Base-by-base conservation (phyloP, 1,140 invertebrate species). In the Anadara kagoshimensis region DNA sequence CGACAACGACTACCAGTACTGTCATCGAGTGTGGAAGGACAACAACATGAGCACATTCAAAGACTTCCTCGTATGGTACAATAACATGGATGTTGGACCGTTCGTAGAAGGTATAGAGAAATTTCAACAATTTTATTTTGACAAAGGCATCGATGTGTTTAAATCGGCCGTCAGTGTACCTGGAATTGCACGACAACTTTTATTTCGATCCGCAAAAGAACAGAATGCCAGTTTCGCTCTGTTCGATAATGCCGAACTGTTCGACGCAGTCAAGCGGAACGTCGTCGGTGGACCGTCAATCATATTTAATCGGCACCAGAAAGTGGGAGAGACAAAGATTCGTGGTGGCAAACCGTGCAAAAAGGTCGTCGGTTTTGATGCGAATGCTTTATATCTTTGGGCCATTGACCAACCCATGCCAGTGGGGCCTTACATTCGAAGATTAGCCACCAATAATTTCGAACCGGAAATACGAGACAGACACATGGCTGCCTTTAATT, bases 341-440 rank as follows among this genome's bases (percentile, higher is more conserved):
- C 22, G 67, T 1, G 45, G 18, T 20, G 24, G 54, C 18, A 26
- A 69, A 16, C 20, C 22, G 11, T 75, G 69, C 45, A 7, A 66
- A 22, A 66, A 53, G 20, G 63, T 73, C 18, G 18, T 74, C 8
- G 78, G 67, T 1, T 76, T 61, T 53, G 73, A 79, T 53, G 67
- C 65, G 3, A 76, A 73, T 62, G 69, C 70, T 24, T 26, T 80
- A 16, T 75, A 78, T 58, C 24, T 76, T 5, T 68, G 68, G 58
- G 53, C 65, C 14, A 62, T 76, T n/a, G 59, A 45, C 5, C 70
- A 76, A 29, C 20, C 68, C 18, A 73, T 76, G 71, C 78, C 75
- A 1, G 65, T 62, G 16, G 75, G 78, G 11, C 18, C 62, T 22
- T 76, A 64, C 45, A 49, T 76, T 41, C 54, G 67, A 16, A 14